A percentile compares a stretch with the other conserved stretches of the same genome.
Conservation (phyloP, 1,140 invertebrate genomes). For the Pogonomyrmex barbatus region DNA sequence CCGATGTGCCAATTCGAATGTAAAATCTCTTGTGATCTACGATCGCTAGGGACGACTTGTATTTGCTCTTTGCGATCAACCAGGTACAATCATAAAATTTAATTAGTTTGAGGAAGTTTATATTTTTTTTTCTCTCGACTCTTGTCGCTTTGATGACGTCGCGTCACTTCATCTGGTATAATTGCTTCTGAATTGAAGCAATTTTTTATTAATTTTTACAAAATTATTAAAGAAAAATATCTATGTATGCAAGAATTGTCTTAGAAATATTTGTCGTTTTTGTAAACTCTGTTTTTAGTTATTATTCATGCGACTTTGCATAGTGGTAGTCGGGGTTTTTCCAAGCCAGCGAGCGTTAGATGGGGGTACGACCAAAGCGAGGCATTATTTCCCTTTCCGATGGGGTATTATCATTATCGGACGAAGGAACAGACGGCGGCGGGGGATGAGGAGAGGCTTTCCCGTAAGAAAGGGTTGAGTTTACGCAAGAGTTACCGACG, state of each 20-base stretch:
- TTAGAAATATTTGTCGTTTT: neutral
- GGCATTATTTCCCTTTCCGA: slow-evolving; percentile 65
- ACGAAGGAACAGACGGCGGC: slow-evolving; percentile 76
- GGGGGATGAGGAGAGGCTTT: slow-evolving; percentile 22
- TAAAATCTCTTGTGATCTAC: slow-evolving; percentile 2
- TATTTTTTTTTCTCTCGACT: neutral
- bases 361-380: slow-evolving; percentile 59
- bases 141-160: neutral
- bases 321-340: slow-evolving; percentile 22
- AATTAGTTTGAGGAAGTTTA: no score
- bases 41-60: slow-evolving; percentile 1
- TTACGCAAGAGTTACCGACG: slow-evolving; percentile 83
- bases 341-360: slow-evolving; percentile 41
- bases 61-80: neutral
- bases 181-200: neutral
- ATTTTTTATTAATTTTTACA: neutral
- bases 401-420: slow-evolving; percentile 78
- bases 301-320: slow-evolving; percentile 36
- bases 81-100: neutral
- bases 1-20: slow-evolving; percentile 45
- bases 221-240: neutral
- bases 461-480: slow-evolving; percentile 81
- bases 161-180: neutral
- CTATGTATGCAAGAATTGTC: neutral
- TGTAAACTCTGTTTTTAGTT: neutral